Conservation (phyloP, 1,140 invertebrate genomes). For the Drosophila equinoxialis region DNA sequence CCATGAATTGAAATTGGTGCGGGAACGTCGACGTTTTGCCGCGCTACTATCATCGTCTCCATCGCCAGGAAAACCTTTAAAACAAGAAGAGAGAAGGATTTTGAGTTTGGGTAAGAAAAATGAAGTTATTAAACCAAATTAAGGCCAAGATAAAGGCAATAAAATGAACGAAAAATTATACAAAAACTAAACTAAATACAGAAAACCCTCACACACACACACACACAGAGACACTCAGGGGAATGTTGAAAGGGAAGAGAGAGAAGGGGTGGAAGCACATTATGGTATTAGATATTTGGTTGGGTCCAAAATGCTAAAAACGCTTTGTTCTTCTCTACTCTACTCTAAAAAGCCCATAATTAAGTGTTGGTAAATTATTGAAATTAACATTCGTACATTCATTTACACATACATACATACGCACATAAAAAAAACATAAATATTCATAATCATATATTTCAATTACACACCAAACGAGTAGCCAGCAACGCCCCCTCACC, state of each 20-base stretch:
- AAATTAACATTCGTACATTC: constrained; percentile 48
- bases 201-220: not conserved
- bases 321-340: constrained; percentile 53
- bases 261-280: not conserved
- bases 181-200: constrained; percentile 40
- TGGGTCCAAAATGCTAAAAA: constrained; percentile 56
- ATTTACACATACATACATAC: constrained; percentile 23
- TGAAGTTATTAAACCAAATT: constrained; percentile 69
- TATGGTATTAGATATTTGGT: not conserved
- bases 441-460: constrained; percentile 83
- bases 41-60: constrained; percentile 83
- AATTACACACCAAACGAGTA: constrained; percentile 64
- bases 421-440: constrained; percentile 66
- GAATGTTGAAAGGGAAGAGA: not conserved
- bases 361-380: constrained; percentile 77
- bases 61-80: constrained; percentile 80
- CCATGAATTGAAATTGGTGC: constrained; percentile 99
- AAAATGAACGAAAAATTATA: constrained; percentile 12
- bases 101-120: constrained; percentile 2
- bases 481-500: not conserved
- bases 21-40: constrained; percentile 91
- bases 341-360: constrained; percentile 64
- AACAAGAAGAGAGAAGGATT: constrained; percentile 10
- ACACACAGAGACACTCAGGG: not conserved
- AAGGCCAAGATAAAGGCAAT: constrained; percentile 31